Evolutionary conservation across 2,888 invertebrate species (phyloP), one percentile per base, ranked within the genome.

Genomic region (Zhuqinia jingwanae): DNA sequence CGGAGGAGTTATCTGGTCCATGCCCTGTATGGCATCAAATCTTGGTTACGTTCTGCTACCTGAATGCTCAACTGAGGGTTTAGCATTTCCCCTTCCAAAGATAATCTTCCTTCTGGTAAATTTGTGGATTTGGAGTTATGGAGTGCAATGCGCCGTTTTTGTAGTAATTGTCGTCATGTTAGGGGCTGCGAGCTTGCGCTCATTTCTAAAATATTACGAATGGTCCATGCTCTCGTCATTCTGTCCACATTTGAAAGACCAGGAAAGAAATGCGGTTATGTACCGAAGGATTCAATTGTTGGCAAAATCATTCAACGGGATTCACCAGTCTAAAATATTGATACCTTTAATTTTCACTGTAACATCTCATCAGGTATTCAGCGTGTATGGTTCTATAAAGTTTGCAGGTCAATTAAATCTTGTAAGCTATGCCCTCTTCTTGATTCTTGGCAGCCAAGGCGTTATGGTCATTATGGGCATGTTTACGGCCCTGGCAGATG

Each of bases 391-490:
- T 3, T 42, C 30, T 11, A 84, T 84, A 53, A 63, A 42, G 25
- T 76, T 84, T 27, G 13, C 65, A 0, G 63, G 76, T 0, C 76
- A 84, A n/a, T 42, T 84, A 0, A 84, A 84, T 42, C 53, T 84
- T 42, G 76, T 84, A 10, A 77, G 77, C 68, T 84, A 76, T 36
- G 76, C 65, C 25, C 68, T 84, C 15, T 84, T 84, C 27, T 27
- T 20, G 0, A 76, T 84, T 22, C 53, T 84, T 0, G 76, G 50
- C 10, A 42, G 17, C 15, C 84, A 84, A 17, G 84, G 84, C 1
- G 53, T 77, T n/a, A 65, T 84, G 10, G 84, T 84, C 36, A 77
- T 84, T 17, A 65, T 84, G 76, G 84, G 84, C 20, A 84, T 83
- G 84, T 84, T 84, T 25, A 77, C 84, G 0, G 84, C 50, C 0